These are phyloP conservation scores for Gobio gobio DNA, from an alignment of 2,113 vertebrate species.

Conservation along the genomic window DNA sequence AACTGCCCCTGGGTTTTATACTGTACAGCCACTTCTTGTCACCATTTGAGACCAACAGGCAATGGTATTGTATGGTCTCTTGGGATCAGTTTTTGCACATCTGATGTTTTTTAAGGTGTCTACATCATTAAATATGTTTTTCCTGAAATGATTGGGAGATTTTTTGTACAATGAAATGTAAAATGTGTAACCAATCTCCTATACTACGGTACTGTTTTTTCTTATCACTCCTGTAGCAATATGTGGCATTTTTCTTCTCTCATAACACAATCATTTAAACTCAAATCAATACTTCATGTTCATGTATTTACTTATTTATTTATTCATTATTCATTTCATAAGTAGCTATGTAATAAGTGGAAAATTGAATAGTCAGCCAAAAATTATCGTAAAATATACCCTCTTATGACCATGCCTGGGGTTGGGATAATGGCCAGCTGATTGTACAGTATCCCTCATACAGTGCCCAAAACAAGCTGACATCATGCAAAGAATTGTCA, in stretches of 20 bases:
- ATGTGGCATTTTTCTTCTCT: no score
- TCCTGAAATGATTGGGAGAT: not conserved
- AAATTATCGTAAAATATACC: not conserved
- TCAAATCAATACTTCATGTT: no score
- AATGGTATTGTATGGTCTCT: not conserved
- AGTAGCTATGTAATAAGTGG: not conserved
- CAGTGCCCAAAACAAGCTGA: not conserved
- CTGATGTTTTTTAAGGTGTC: not conserved
- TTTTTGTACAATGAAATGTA: no score
- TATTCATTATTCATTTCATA: not conserved
- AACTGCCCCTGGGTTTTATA: constrained; percentile 24
- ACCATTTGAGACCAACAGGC: not conserved
- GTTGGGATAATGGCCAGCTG: not conserved
- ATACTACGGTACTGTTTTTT: no score
- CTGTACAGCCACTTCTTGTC: constrained; percentile 3
- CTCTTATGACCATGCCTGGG: not conserved
- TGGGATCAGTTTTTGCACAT: not conserved
- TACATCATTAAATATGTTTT: not conserved
- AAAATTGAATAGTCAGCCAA: not conserved
- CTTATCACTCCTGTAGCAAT: no score
- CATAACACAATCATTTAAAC: no score
- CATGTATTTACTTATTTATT: not conserved
- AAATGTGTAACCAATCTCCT: not conserved
- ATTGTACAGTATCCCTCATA: not conserved
- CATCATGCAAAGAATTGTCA: not conserved